These are phyloP conservation scores for Thamnaconus septentrionalis DNA, from an alignment of 2,113 vertebrate species.

Conservation along the genomic window DNA sequence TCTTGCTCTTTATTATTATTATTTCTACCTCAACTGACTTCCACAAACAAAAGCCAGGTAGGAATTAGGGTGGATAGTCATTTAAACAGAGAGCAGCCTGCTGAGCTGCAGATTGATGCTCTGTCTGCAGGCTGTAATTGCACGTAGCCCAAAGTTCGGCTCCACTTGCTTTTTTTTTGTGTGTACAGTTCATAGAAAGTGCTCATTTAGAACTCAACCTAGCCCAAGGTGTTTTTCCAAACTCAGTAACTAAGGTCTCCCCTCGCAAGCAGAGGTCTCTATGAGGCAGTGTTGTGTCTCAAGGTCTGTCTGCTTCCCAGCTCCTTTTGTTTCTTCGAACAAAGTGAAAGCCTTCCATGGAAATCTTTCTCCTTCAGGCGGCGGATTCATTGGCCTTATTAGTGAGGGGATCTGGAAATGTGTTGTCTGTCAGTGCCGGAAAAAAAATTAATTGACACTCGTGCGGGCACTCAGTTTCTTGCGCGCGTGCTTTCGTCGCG, in stretches of 20 bases:
- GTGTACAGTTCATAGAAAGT: slow-evolving; percentile 54
- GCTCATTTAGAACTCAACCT: slow-evolving; percentile 60
- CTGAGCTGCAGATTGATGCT: slow-evolving; percentile 38
- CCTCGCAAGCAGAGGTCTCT: slow-evolving; percentile 58
- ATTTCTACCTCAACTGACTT: slow-evolving; percentile 31
- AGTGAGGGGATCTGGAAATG: slow-evolving; percentile 39
- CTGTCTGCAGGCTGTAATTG: slow-evolving; percentile 54
- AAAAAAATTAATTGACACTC: slow-evolving; percentile 43
- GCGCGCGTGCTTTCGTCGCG: slow-evolving; percentile 15
- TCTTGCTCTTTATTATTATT: slow-evolving; percentile 60
- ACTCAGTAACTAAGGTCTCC: slow-evolving; percentile 41
- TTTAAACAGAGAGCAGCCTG: slow-evolving; percentile 40
- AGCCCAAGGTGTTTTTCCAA: slow-evolving; percentile 53
- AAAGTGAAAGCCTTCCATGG: slow-evolving; percentile 47
- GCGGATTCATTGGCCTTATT: slow-evolving; percentile 40
- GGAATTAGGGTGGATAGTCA: slow-evolving; percentile 40
- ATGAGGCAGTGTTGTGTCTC: slow-evolving; percentile 44
- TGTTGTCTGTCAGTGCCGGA: slow-evolving; percentile 8
- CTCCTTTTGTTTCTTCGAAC: slow-evolving; percentile 59
- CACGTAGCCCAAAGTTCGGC: slow-evolving; percentile 43
- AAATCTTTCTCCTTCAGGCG: slow-evolving; percentile 20
- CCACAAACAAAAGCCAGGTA: slow-evolving; percentile 56
- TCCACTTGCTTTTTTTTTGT: slow-evolving; percentile 21
- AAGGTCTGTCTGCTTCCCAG: slow-evolving; percentile 51
- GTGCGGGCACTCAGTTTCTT: not conserved